Evolutionary conservation across 2,888 invertebrate species (phyloP).

Genomic region (Temnothorax rugatulus): DNA sequence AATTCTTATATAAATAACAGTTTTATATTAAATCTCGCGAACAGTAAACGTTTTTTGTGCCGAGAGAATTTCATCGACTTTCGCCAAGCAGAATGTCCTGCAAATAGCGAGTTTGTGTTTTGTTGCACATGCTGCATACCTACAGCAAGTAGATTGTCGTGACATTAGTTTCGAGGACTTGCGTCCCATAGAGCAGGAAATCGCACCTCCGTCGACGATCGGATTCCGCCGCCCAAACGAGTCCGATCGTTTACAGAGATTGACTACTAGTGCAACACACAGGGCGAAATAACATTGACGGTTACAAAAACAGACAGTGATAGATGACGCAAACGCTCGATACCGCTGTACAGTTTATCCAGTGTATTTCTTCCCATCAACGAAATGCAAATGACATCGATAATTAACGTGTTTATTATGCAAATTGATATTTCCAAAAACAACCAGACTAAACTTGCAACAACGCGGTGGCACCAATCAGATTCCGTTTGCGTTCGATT

Average conservation of each 20-base stretch:
- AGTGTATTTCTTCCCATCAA: constrained; percentile 37
- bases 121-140: constrained; percentile 52
- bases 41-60: not conserved
- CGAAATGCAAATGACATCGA: constrained; percentile 40
- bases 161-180: constrained; percentile 76
- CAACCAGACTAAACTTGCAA: not conserved
- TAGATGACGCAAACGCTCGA: constrained; percentile 41
- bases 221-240: not conserved
- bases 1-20: not conserved
- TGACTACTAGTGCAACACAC: constrained; percentile 31
- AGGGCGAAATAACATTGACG: constrained; percentile 38
- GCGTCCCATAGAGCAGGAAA: constrained; percentile 40
- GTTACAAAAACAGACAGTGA: constrained; percentile 51
- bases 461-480: not conserved
- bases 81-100: not conserved
- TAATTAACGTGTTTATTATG: constrained; percentile 45
- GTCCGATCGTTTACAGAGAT: constrained; percentile 45
- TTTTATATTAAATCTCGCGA: constrained; percentile 10
- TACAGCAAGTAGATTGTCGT: constrained; percentile 61
- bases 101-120: constrained; percentile 42
- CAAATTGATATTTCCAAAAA: constrained; percentile 33
- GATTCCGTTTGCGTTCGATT: not conserved
- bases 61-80: not conserved
- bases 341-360: constrained; percentile 37
- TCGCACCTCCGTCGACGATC: constrained; percentile 11